Conservation (phyloP, 2,113 vertebrate genomes). For the Glaucidium brasilianum region DNA sequence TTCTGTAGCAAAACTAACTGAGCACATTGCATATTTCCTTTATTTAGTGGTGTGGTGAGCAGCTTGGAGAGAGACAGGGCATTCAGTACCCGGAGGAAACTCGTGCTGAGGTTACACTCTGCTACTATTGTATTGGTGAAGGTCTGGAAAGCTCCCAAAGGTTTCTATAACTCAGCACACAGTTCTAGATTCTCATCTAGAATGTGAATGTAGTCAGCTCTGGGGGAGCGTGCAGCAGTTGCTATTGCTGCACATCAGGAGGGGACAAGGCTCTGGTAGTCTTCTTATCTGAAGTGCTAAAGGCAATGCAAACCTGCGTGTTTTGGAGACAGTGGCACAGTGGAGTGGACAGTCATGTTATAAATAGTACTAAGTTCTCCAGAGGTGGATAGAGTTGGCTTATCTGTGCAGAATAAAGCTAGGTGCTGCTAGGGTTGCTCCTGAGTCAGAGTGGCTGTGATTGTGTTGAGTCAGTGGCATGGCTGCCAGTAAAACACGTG, state of each 20-base stretch:
- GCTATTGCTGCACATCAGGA: background rate
- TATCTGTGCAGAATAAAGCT: background rate
- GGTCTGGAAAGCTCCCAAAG: background rate
- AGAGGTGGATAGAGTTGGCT: background rate
- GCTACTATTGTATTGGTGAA: background rate
- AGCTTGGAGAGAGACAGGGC: background rate
- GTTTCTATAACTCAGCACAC: background rate
- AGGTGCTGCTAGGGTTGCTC: background rate
- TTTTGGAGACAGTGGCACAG: background rate
- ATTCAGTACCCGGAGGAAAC: background rate
- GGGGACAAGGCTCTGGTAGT: background rate
- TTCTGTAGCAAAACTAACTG: background rate
- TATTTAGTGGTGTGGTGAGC: background rate
- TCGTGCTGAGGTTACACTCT: background rate
- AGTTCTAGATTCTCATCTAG: background rate
- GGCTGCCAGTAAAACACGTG: accelerated
- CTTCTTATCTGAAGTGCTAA: no score
- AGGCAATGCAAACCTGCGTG: accelerated
- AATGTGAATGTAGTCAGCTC: background rate
- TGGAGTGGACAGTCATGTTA: background rate
- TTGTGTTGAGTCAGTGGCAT: accelerated
- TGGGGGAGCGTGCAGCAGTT: background rate
- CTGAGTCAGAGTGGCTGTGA: background rate
- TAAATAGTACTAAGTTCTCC: background rate
- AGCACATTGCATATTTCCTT: background rate